Conservation (phyloP, 2,888 invertebrate species). For the Escarpia spicata region DNA sequence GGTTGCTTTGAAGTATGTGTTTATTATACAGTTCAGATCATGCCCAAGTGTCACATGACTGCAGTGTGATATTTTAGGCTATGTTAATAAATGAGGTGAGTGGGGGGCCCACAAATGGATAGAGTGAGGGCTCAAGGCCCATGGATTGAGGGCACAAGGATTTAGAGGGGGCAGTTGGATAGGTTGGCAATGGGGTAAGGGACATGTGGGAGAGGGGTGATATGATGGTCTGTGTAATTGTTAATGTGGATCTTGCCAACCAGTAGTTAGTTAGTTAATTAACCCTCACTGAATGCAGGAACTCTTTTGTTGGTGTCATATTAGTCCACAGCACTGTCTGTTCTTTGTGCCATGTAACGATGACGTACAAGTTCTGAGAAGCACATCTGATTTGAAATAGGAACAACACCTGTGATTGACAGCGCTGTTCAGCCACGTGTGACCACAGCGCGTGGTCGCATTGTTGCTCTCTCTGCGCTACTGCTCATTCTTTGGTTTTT, state of each 20-base stretch:
- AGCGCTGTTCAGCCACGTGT: neutral
- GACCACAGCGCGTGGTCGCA: neutral
- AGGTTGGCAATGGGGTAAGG: too few relatives aligned
- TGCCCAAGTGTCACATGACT: neutral
- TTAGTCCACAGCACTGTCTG: neutral
- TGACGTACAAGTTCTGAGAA: constrained; percentile 9
- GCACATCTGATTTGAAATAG: neutral
- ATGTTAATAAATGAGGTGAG: neutral
- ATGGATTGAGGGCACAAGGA: too few relatives aligned
- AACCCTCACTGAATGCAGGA: neutral
- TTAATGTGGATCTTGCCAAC: neutral
- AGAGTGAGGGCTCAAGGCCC: too few relatives aligned
- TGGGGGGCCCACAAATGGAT: too few relatives aligned
- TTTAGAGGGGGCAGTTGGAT: too few relatives aligned
- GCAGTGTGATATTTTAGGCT: neutral
- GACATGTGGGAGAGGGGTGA: too few relatives aligned
- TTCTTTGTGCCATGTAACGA: constrained; percentile 2
- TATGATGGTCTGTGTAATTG: neutral
- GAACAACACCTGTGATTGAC: constrained; percentile 16
- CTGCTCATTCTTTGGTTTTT: neutral
- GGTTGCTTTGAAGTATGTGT: constrained; percentile 12
- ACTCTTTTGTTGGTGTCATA: neutral
- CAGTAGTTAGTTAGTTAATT: neutral
- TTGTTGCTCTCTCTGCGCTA: neutral
- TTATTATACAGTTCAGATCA: neutral